Percentiles rank a stretch among this genome's conserved stretches.
phyloP scores from a whole-genome alignment of 2,888 invertebrate species.

The Brachycybe producta region DNA sequence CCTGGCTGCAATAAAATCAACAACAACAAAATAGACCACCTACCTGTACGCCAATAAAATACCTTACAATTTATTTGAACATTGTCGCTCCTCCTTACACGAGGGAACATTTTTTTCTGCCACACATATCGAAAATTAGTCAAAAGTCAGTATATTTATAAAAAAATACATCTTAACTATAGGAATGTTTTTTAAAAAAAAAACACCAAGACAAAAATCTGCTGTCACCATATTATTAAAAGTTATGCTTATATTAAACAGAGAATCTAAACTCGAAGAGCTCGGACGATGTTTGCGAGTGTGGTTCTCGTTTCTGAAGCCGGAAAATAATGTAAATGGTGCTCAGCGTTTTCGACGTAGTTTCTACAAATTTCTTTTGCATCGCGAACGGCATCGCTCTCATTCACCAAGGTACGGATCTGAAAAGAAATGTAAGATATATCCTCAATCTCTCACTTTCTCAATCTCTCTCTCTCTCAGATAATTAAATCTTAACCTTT shows the following conservation, averaged over 20 bases:
- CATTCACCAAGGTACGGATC: background rate
- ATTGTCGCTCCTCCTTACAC: too few relatives aligned
- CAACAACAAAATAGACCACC: too few relatives aligned
- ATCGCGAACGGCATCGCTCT: background rate
- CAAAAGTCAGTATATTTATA: background rate
- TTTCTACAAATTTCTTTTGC: conserved; percentile 1
- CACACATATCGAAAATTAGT: background rate
- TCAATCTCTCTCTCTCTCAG: too few relatives aligned
- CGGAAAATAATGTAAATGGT: background rate
- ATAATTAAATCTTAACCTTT: conserved; percentile 17
- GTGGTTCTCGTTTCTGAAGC: background rate
- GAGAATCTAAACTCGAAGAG: background rate
- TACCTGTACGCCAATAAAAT: background rate
- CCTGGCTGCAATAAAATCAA: too few relatives aligned
- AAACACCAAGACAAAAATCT: too few relatives aligned
- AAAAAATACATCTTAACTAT: conserved; percentile 7
- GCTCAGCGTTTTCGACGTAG: background rate
- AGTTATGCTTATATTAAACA: conserved; percentile 1
- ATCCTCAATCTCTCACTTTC: too few relatives aligned
- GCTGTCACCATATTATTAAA: background rate
- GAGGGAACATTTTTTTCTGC: too few relatives aligned
- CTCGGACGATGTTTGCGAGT: conserved; percentile 5
- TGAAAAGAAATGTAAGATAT: background rate
- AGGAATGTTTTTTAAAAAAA: too few relatives aligned
- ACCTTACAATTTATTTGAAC: background rate